Evolutionary conservation across 1,140 invertebrate genomes (phyloP), one percentile per base, ranked within the genome.

Genomic region (Pseudachorutes palmiensis): DNA sequence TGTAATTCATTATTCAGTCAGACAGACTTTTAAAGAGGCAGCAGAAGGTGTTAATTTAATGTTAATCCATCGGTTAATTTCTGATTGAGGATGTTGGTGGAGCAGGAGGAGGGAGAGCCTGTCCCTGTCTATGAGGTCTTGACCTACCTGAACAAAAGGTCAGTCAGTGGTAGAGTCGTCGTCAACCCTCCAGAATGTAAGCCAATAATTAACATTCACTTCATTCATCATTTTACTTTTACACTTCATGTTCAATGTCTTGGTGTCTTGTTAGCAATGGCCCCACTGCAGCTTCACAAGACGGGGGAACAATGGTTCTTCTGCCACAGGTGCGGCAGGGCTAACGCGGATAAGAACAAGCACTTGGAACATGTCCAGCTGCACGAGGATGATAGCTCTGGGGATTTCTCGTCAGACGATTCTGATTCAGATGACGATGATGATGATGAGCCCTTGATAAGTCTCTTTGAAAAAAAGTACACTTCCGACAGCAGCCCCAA

Each of bases 281-380:
- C 61, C 3, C 30, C 26, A 3, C 28, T 63, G 3, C 12, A 45
- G 45, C 5, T 26, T 22, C 61, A 63, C 45, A 9, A 24, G 16
- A 63, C 61, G 9, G 61, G 61, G 9, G 61, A 63, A 48, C 19
- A 3, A 9, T 63, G 61, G 61, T 63, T 19, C 61, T 63, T 63
- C 31, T 63, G 61, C 28, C 24, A 41, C 26, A 19, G 2, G 2
- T 63, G 61, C 26, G 33, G 33, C 41, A 45, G 32, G 1, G 28
- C 16, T 59, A 59, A 2, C 28, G 19, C 41, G 2, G 19, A 66
- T 31, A 28, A 60, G 59, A 66, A 60, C 33, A 60, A n/a, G 30
- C 59, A 12, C 30, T 66, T 58, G 41, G 41, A 57, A 26, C 65
- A 66, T 49, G 45, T 61, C n/a, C 60, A 66, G 65, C 57, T 29